Evolutionary conservation across 2,888 invertebrate genomes (phyloP).

Genomic region (Papilio gigon): DNA sequence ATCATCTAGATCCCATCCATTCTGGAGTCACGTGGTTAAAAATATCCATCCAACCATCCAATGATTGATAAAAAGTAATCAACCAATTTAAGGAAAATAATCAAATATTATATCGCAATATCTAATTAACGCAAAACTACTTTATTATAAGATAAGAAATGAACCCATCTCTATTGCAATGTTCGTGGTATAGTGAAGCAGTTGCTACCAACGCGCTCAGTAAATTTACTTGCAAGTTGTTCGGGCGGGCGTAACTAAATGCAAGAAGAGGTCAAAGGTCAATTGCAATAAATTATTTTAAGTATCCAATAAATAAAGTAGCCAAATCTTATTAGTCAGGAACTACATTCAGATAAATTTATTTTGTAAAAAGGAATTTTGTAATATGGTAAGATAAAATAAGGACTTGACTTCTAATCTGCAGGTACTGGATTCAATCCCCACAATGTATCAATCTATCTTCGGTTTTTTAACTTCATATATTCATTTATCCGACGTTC

Average conservation of each 20-base stretch:
- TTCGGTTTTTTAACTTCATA: too few species aligned
- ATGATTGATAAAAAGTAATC: too few species aligned
- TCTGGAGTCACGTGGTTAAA: too few species aligned
- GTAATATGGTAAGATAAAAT: not conserved
- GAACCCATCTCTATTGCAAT: conserved; percentile 47
- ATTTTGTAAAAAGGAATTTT: not conserved
- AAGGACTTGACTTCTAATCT: too few species aligned
- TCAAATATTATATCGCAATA: too few species aligned
- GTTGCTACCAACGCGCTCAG: conserved; percentile 60
- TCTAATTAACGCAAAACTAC: too few species aligned
- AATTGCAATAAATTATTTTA: conserved; percentile 11
- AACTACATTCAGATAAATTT: not conserved
- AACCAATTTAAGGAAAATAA: too few species aligned
- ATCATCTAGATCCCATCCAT: too few species aligned
- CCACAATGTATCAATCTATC: too few species aligned
- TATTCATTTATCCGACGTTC: too few species aligned
- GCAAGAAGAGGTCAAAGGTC: conserved; percentile 28
- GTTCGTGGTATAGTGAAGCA: conserved; percentile 43
- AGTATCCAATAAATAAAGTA: not conserved
- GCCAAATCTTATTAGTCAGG: not conserved
- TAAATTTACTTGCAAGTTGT: conserved; percentile 55
- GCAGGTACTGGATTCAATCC: too few species aligned
- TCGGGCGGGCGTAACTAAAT: conserved; percentile 39
- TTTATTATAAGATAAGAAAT: not conserved
- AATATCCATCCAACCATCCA: too few species aligned